Conservation (phyloP, 2,888 invertebrate species). For the Epistrophe eligans region DNA sequence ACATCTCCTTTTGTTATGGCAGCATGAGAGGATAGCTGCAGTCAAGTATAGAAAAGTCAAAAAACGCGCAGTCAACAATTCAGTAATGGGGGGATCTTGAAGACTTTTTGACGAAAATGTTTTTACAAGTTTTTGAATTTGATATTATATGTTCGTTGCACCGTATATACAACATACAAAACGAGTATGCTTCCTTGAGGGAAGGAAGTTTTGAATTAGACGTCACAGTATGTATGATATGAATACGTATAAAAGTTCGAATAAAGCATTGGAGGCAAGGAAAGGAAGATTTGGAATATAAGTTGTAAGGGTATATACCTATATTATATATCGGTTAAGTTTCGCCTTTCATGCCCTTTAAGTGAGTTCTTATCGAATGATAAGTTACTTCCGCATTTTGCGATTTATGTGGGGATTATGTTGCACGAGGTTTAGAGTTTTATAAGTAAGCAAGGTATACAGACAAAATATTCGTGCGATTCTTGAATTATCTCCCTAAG, state of each 20-base stretch:
- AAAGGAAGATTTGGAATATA: slow-evolving; percentile 1
- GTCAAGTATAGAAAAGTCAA: slow-evolving; percentile 23
- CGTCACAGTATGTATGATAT: slow-evolving; percentile 22
- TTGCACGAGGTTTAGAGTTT: neutral
- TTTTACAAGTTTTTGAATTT: slow-evolving; percentile 63
- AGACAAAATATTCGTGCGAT: neutral
- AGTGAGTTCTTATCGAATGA: neutral
- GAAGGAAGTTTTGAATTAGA: slow-evolving; percentile 36
- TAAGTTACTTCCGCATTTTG: slow-evolving; percentile 16
- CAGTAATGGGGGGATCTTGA: slow-evolving; percentile 36
- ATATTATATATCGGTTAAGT: neutral
- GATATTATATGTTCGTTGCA: slow-evolving; percentile 49
- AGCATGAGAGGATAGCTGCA: slow-evolving; percentile 34
- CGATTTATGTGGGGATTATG: neutral
- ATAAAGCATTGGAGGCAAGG: neutral
- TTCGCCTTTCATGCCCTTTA: slow-evolving; percentile 2
- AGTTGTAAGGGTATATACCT: neutral
- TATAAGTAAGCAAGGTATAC: neutral
- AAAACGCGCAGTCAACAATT: slow-evolving; percentile 27
- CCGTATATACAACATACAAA: neutral
- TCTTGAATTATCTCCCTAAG: too few relatives aligned
- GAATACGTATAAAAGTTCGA: slow-evolving; percentile 1
- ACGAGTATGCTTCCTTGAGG: slow-evolving; percentile 32
- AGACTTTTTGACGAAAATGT: slow-evolving; percentile 67
- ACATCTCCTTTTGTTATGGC: slow-evolving; percentile 38